A percentile compares a stretch with the other conserved stretches of the same genome.
phyloP scores from a whole-genome alignment of 2,113 vertebrate species.

The Bathybates hornii region DNA sequence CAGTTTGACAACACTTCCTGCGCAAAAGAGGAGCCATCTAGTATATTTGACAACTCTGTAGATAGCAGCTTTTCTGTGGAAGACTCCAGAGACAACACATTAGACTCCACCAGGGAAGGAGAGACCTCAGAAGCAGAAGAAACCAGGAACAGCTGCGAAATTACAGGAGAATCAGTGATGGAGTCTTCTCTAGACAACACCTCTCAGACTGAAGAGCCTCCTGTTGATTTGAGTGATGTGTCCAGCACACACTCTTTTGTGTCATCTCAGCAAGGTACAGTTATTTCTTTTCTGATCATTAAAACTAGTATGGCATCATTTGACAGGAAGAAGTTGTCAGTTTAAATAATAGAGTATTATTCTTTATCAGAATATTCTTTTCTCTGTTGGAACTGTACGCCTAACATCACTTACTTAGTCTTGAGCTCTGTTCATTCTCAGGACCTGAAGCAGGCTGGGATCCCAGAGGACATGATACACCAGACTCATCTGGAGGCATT shows the following conservation, averaged over 20 bases:
- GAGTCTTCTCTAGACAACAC: slow-evolving; percentile 50
- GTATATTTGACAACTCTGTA: slow-evolving; percentile 21
- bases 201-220: slow-evolving; percentile 33
- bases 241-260: not conserved
- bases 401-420: not conserved
- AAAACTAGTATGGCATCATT: not conserved
- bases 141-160: slow-evolving; percentile 18
- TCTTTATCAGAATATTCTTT: not conserved
- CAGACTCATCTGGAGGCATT: slow-evolving; percentile 38
- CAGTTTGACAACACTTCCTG: slow-evolving; percentile 13
- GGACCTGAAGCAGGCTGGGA: slow-evolving; percentile 22
- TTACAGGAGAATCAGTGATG: slow-evolving; percentile 33
- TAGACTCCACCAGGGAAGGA: slow-evolving; percentile 31
- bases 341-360: not conserved
- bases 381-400: not conserved
- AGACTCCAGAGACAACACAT: slow-evolving; percentile 28
- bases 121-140: slow-evolving; percentile 31
- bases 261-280: slow-evolving; percentile 29
- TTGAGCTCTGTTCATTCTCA: not conserved
- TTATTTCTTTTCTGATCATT: not conserved
- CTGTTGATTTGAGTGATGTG: not conserved
- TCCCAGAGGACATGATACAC: slow-evolving; percentile 20
- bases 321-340: not conserved
- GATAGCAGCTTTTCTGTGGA: slow-evolving; percentile 23
- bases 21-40: slow-evolving; percentile 13